These are phyloP conservation scores for Pentalonia nigronervosa DNA, from an alignment of 1,140 invertebrate genomes.

Conservation along the genomic window DNA sequence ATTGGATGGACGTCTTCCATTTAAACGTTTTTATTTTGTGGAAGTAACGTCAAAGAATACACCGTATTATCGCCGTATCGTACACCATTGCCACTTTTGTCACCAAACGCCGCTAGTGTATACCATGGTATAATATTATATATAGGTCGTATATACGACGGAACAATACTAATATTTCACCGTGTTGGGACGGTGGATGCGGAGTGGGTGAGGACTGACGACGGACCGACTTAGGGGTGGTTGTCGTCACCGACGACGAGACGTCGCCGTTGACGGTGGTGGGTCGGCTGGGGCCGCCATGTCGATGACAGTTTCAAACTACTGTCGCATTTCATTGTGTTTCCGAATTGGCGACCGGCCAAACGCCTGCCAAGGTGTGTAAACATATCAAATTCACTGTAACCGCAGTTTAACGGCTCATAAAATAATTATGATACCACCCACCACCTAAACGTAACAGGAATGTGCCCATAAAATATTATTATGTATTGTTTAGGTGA, in stretches of 20 bases:
- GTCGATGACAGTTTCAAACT: conserved; percentile 27
- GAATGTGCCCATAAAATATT: neutral
- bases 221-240: neutral
- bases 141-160: no score
- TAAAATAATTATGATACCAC: conserved; percentile 20
- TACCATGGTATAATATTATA: neutral
- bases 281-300: neutral
- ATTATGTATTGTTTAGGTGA: neutral
- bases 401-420: conserved; percentile 30
- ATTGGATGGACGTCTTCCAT: neutral
- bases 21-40: neutral
- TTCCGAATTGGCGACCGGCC: neutral
- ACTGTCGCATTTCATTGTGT: conserved; percentile 24
- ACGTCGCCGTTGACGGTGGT: neutral
- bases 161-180: neutral
- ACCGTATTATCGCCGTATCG: neutral
- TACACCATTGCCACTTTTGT: neutral
- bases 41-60: neutral
- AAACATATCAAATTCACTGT: conserved; percentile 44
- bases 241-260: neutral
- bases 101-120: neutral
- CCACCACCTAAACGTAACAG: neutral
- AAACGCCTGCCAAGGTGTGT: conserved; percentile 40
- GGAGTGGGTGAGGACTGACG: neutral
- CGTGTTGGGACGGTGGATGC: neutral